These are phyloP conservation scores for Nipponia nippon DNA, from an alignment of 2,113 vertebrate genomes.

Conservation along the genomic window DNA sequence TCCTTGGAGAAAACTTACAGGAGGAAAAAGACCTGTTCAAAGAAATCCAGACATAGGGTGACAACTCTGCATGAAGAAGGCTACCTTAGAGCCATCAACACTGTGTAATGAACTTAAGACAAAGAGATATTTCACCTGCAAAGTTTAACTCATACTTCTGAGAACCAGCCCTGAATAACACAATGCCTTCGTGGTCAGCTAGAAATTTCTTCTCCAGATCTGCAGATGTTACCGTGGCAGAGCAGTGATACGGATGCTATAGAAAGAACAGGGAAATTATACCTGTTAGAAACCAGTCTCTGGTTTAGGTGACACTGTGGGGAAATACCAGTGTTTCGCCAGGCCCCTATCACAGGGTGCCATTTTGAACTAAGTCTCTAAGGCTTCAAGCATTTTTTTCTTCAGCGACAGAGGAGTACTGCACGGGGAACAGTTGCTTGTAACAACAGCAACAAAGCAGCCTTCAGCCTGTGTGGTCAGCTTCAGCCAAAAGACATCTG, in stretches of 20 bases:
- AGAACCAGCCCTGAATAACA: constrained; percentile 74
- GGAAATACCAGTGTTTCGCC: neutral
- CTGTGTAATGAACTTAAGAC: neutral
- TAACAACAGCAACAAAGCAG: neutral
- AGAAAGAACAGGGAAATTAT: neutral
- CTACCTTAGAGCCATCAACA: neutral
- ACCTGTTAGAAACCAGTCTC: neutral
- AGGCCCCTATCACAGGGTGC: fast-evolving
- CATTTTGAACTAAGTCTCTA: neutral
- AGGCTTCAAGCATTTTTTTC: neutral
- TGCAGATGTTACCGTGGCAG: constrained; percentile 68
- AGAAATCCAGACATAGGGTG: neutral
- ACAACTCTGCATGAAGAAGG: neutral
- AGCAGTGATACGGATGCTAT: constrained; percentile 67
- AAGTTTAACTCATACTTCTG: constrained; percentile 75
- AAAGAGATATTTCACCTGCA: constrained; percentile 65
- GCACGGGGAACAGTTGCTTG: neutral
- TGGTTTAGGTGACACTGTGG: neutral
- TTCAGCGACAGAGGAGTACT: fast-evolving
- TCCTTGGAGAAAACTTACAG: neutral
- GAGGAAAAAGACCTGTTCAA: neutral
- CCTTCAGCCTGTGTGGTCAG: neutral
- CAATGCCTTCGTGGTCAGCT: constrained; percentile 5
- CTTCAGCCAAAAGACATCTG: neutral
- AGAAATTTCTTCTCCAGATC: constrained; percentile 73